Evolutionary conservation across 2,797 vertebrate species (phyloP).

Genomic region (Lemur catta): DNA sequence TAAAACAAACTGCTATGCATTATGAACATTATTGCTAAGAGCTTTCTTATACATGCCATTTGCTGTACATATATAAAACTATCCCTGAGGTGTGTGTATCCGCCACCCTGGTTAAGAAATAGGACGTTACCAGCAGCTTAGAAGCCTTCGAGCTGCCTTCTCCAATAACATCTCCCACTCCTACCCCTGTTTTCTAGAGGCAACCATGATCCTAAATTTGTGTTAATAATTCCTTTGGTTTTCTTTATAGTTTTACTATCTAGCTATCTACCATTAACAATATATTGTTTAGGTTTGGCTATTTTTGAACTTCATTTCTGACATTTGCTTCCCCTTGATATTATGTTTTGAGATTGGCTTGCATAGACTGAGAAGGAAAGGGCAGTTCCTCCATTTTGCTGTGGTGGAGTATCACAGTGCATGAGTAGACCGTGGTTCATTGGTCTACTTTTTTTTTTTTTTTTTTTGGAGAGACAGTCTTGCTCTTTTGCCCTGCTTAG

Average conservation of each 20-base stretch:
- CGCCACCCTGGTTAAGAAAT: not conserved
- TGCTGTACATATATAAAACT: fast-evolving
- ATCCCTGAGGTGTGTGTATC: not conserved
- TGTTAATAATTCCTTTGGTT: not conserved
- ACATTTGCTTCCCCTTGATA: not conserved
- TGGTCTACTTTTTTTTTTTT: not conserved
- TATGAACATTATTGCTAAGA: not conserved
- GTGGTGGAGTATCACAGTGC: fast-evolving
- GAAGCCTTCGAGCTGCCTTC: not conserved
- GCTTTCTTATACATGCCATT: not conserved
- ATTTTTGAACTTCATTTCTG: not conserved
- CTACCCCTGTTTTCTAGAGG: not conserved
- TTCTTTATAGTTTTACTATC: not conserved
- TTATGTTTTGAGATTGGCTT: not conserved
- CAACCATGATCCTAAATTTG: not conserved
- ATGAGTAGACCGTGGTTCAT: fast-evolving
- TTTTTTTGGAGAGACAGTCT: no score
- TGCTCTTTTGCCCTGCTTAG: no score
- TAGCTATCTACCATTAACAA: not conserved
- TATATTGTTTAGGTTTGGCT: not conserved
- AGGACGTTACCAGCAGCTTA: not conserved
- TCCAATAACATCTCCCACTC: not conserved
- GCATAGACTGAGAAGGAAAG: not conserved
- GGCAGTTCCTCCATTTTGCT: not conserved
- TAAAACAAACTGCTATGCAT: not conserved